Conservation (phyloP, 1,140 invertebrate species). For the Cardiocondyla obscurior region DNA sequence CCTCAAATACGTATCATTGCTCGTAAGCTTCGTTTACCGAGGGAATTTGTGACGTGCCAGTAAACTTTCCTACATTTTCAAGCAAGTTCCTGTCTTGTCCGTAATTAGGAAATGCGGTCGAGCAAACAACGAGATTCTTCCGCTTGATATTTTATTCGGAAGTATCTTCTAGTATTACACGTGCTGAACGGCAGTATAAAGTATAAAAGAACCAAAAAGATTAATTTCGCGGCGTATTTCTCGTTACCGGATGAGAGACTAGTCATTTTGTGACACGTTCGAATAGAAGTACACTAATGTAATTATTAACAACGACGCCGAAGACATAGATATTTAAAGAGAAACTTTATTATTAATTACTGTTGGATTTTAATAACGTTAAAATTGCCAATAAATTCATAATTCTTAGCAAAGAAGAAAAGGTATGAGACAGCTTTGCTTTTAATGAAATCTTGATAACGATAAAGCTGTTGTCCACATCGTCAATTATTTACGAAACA, state of each 20-base stretch:
- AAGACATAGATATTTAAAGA: background rate
- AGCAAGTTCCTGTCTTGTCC: background rate
- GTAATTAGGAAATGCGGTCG: background rate
- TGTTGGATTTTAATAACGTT: background rate
- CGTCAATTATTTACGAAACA: background rate
- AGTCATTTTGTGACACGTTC: conserved; percentile 24
- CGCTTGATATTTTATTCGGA: background rate
- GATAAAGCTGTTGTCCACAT: background rate
- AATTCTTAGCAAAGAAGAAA: background rate
- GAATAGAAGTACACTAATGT: background rate
- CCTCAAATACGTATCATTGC: background rate
- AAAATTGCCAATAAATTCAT: background rate
- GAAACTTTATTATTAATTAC: background rate
- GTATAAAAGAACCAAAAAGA: background rate
- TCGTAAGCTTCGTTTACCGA: background rate
- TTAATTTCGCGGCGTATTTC: conserved; percentile 9
- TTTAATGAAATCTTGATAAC: background rate
- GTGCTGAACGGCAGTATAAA: background rate
- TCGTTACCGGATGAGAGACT: conserved; percentile 37
- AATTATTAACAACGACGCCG: background rate
- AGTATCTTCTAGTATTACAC: conserved; percentile 4
- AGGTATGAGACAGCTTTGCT: background rate
- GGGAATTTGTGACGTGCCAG: background rate
- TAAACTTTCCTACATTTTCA: conserved; percentile 2
- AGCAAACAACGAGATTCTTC: background rate